Base-by-base conservation (phyloP, 2,113 vertebrate species). In the Ranitomeya variabilis region DNA sequence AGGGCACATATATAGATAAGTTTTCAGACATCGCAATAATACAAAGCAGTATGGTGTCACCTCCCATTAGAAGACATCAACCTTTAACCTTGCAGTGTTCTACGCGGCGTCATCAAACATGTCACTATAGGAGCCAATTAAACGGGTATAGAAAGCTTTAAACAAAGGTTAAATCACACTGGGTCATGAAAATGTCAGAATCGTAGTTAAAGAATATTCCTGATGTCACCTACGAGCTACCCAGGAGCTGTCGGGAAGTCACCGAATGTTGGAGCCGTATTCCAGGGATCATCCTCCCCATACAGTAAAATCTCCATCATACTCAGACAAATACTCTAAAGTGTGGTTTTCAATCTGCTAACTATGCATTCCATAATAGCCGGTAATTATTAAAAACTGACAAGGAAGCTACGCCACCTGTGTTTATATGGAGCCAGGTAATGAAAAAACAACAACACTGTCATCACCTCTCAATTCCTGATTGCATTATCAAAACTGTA, bases 401-500 rank as follows among this genome's bases (percentile, higher is more conserved):
- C 95, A 96, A 95, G 93, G 94, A 96, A 94, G 95, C 93, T 94
- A 96, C 93, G 92, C 94, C 95, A 96, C 96, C 95, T 95, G 94
- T 95, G 94, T 94, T 96, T 95, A 94, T 95, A 94, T 94, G 95
- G 96, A 94, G 94, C 93, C 94, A 96, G 95, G 96, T 97, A 96
- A 95, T 95, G 95, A 96, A 96, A 97, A 96, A 97, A 96, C 95
- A 96, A 96, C 95, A 96, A 94, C 92, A 87, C 96, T 97, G 97
- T 99, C 97, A 97, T 98, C 97, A 97, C 97, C 97, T 98, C 96
- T 95, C 95, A 95, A 95, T 95, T 97, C 96, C 96, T 98, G 96
- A 98, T 97, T 97, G 96, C 96, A 98, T 99, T 98, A 99, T 99
- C 97, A 98, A 96, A 98, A 98, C 97, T 96, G 95, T 95, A 96